Evolutionary conservation across 2,888 invertebrate species (phyloP).

Genomic region (Cotesia congregata): DNA sequence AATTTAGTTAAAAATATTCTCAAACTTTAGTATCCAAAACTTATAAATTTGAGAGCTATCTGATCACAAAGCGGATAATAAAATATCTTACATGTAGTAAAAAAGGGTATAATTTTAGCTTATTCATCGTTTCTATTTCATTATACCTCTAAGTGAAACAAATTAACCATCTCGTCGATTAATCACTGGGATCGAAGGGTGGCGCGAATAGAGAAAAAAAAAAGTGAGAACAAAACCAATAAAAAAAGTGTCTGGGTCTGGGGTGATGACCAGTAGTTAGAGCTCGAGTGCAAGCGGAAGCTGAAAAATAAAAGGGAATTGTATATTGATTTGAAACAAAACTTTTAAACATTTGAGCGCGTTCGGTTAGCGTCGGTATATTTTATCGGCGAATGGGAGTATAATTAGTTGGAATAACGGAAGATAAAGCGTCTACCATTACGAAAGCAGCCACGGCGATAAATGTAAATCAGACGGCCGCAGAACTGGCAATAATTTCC

Average conservation of each 20-base stretch:
- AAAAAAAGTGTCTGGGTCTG: conserved; percentile 7
- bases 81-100: background rate
- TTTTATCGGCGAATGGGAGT: conserved; percentile 64
- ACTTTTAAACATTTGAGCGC: conserved; percentile 43
- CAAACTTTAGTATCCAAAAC: background rate
- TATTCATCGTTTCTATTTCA: background rate
- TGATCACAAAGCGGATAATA: background rate
- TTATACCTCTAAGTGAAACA: background rate
- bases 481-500: conserved; percentile 66
- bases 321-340: conserved; percentile 32
- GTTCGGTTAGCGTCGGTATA: conserved; percentile 56
- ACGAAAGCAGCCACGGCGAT: conserved; percentile 63
- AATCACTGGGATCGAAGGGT: conserved; percentile 42
- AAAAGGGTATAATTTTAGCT: background rate
- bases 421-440: conserved; percentile 66
- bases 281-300: conserved; percentile 7
- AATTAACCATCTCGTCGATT: conserved; percentile 26
- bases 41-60: background rate
- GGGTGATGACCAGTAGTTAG: conserved; percentile 29
- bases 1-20: background rate
- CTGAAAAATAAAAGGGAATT: conserved; percentile 18
- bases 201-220: conserved; percentile 25
- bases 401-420: conserved; percentile 69
- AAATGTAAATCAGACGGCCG: conserved; percentile 68
- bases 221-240: conserved; percentile 3